phyloP scores from a whole-genome alignment of 2,113 vertebrate species.

The Periophthalmodon schlosseri region DNA sequence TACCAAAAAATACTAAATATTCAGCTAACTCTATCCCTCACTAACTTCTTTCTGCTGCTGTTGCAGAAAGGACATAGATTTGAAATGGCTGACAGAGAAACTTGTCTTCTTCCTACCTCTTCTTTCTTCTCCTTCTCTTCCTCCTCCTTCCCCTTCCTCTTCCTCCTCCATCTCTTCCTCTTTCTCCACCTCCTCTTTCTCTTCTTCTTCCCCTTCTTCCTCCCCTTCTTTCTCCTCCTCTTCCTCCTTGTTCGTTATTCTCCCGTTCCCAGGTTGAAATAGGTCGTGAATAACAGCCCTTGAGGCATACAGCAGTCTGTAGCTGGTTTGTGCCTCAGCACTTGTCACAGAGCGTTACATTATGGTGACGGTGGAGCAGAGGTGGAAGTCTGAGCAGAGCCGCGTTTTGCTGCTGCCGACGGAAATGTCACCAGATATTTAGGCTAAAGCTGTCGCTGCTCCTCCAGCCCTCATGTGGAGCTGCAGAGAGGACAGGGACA shows the following conservation, averaged over 20 bases:
- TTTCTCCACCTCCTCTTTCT: no score
- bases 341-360: constrained; percentile 20
- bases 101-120: no score
- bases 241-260: neutral
- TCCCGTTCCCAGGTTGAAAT: constrained; percentile 21
- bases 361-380: neutral
- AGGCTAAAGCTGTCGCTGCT: neutral
- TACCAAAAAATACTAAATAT: no score
- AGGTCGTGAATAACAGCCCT: constrained; percentile 46
- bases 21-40: no score
- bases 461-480: neutral
- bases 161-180: no score
- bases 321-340: constrained; percentile 12
- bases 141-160: no score
- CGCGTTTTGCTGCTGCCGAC: constrained; percentile 11
- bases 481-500: neutral
- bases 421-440: constrained; percentile 11
- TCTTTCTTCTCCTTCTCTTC: no score
- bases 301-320: constrained; percentile 13
- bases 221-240: neutral
- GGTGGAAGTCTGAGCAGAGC: neutral
- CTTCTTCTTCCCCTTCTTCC: neutral
- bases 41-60: no score
- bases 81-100: no score
- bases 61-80: no score